Percentiles rank a stretch among this genome's conserved stretches.
These are phyloP conservation scores for Paramormyrops kingsleyae DNA, from an alignment of 2,113 vertebrate species.

Conservation along the genomic window DNA sequence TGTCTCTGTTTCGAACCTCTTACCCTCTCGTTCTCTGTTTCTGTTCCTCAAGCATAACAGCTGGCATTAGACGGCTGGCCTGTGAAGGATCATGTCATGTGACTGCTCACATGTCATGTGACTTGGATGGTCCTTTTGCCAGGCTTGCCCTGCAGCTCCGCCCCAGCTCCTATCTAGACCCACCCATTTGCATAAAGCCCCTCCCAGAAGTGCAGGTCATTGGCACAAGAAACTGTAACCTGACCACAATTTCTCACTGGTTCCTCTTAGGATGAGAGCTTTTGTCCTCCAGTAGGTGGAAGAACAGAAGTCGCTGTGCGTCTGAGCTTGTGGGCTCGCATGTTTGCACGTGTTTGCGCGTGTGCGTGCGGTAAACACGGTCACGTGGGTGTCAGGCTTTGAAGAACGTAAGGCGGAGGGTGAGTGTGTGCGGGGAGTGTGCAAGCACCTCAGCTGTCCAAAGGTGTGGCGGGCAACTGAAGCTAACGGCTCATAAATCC, in stretches of 20 bases:
- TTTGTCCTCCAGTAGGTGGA: background rate
- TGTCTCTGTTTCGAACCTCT: background rate
- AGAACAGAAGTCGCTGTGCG: background rate
- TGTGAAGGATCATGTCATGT: background rate
- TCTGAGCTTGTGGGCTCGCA: background rate
- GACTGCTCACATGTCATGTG: background rate
- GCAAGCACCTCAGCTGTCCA: conserved; percentile 41
- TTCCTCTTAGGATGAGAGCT: background rate
- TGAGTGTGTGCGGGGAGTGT: conserved; percentile 16
- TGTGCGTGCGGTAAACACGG: background rate
- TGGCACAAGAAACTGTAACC: background rate
- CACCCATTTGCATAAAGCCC: background rate
- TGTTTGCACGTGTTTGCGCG: background rate
- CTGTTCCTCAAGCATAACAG: background rate
- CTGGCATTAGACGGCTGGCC: background rate
- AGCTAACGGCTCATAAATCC: conserved; percentile 45
- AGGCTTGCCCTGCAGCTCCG: background rate
- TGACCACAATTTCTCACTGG: background rate
- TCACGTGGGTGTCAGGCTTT: background rate
- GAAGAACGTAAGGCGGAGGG: background rate
- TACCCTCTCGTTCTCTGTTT: background rate
- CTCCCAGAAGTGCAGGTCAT: background rate
- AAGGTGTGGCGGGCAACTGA: conserved; percentile 21
- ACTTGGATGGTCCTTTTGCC: background rate
- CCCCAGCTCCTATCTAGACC: background rate